Evolutionary conservation across 2,888 invertebrate genomes (phyloP).

Genomic region (Caenorhabditis macrosperma): DNA sequence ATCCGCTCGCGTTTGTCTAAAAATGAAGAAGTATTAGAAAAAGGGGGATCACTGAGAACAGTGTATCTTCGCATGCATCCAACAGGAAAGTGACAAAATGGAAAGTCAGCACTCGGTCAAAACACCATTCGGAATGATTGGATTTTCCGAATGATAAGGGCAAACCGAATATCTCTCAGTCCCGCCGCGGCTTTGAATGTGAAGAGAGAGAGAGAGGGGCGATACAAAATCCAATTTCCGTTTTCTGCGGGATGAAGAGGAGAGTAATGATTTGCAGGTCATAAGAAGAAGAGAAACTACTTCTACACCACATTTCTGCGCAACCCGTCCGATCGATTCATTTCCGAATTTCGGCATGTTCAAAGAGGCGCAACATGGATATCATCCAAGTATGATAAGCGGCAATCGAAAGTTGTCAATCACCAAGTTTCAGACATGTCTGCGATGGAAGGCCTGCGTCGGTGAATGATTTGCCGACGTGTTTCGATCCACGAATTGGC

Average conservation of each 20-base stretch:
- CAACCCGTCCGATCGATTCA: slow-evolving; percentile 92
- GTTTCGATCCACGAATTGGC: slow-evolving; percentile 80
- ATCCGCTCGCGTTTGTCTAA: too few relatives aligned
- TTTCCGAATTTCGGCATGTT: slow-evolving; percentile 97
- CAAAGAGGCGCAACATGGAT: slow-evolving; percentile 84
- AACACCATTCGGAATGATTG: slow-evolving; percentile 41
- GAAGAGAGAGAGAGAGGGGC: not conserved
- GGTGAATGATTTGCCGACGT: slow-evolving; percentile 87
- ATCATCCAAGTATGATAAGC: slow-evolving; percentile 61
- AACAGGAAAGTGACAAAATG: slow-evolving; percentile 3
- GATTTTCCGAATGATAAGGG: slow-evolving; percentile 23
- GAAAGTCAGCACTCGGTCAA: slow-evolving; percentile 10
- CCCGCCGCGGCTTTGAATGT: slow-evolving; percentile 1
- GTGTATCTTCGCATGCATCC: not conserved
- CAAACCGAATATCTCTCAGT: slow-evolving; percentile 18
- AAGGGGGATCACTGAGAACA: too few relatives aligned
- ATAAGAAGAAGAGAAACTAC: slow-evolving; percentile 84
- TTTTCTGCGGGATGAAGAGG: slow-evolving; percentile 43
- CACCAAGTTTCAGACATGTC: slow-evolving; percentile 73
- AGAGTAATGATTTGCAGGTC: slow-evolving; percentile 79
- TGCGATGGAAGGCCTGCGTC: slow-evolving; percentile 84
- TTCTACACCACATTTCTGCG: slow-evolving; percentile 96
- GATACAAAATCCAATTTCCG: slow-evolving; percentile 34
- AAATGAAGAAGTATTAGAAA: too few relatives aligned
- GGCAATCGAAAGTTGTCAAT: slow-evolving; percentile 17